Evolutionary conservation across 2,888 invertebrate genomes (phyloP).

Genomic region (Nasonia oneida): DNA sequence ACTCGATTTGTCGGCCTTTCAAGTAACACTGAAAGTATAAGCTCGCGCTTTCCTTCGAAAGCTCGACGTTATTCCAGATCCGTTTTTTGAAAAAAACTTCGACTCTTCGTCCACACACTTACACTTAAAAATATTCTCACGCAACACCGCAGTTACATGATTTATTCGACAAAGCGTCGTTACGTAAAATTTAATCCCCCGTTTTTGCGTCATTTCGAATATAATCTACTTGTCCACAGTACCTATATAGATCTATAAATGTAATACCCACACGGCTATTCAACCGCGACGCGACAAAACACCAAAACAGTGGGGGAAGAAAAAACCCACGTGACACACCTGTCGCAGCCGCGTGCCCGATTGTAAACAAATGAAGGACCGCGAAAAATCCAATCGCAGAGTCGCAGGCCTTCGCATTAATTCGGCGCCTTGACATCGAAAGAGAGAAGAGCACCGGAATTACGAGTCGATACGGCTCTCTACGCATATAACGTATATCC

Average conservation of each 20-base stretch:
- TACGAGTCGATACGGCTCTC: not conserved
- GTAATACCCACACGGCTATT: not conserved
- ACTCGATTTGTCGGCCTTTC: not conserved
- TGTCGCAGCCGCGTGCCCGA: not conserved
- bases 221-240: not conserved
- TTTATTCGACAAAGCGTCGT: not conserved
- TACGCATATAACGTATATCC: not conserved
- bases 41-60: not conserved
- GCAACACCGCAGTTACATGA: not conserved
- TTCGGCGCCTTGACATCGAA: constrained; percentile 26
- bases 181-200: not conserved
- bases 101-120: not conserved
- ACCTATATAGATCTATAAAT: not conserved
- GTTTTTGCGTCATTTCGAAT: not conserved
- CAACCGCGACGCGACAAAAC: too few species aligned
- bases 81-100: not conserved
- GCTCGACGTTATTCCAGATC: not conserved
- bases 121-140: not conserved
- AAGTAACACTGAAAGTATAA: not conserved
- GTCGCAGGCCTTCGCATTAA: not conserved
- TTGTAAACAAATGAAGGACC: not conserved
- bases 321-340: not conserved
- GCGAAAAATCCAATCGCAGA: not conserved
- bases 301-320: not conserved
- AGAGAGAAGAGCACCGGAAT: not conserved